Evolutionary conservation across 2,888 invertebrate genomes (phyloP).

Genomic region (Pogonocherus hispidulus): DNA sequence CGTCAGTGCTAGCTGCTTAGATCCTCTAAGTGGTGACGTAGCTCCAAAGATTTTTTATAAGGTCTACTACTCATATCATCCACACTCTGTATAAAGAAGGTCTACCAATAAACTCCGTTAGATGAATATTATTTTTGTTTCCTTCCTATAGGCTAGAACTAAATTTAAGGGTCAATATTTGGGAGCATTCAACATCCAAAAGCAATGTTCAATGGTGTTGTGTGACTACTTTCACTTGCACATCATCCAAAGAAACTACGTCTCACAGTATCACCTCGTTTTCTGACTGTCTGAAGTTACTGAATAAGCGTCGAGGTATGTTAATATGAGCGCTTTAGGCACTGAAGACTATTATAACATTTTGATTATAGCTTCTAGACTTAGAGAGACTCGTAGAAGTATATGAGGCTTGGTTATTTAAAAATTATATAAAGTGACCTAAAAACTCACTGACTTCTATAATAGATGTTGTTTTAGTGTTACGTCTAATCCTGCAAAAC

Average conservation of each 20-base stretch:
- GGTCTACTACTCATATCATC: too few species aligned
- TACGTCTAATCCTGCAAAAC: background rate
- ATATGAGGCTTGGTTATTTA: background rate
- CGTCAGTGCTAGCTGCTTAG: too few species aligned
- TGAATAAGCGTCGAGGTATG: background rate
- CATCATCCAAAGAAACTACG: conserved; percentile 3
- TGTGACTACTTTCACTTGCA: conserved; percentile 23
- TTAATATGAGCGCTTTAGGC: background rate
- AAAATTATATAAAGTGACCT: conserved; percentile 6
- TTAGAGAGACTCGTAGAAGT: background rate
- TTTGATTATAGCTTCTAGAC: background rate
- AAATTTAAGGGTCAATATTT: conserved; percentile 7
- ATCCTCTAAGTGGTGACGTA: too few species aligned
- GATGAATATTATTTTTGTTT: too few species aligned
- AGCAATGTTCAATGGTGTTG: background rate
- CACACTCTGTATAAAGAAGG: too few species aligned
- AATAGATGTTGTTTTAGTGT: background rate
- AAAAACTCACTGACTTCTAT: background rate
- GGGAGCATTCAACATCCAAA: background rate
- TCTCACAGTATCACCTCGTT: background rate
- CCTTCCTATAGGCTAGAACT: background rate
- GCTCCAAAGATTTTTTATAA: too few species aligned
- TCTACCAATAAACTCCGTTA: too few species aligned
- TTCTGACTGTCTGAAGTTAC: background rate
- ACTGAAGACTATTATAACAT: background rate